Percentiles rank a stretch among this genome's conserved stretches.
Evolutionary conservation across 2,888 invertebrate genomes (phyloP).

Genomic region (Phasia obesa): DNA sequence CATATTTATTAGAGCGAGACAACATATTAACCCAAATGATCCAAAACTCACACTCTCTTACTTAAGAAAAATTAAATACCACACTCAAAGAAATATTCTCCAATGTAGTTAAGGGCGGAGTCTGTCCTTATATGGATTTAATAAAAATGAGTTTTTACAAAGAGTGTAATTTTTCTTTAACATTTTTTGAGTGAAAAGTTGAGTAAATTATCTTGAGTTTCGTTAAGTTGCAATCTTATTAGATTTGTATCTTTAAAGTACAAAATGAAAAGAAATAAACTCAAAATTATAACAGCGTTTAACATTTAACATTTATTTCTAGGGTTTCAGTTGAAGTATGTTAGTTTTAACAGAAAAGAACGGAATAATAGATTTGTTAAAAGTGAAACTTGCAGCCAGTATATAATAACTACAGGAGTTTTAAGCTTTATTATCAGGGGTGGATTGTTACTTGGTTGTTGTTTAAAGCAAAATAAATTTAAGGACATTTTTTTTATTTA

Average conservation of each 20-base stretch:
- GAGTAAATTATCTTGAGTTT: slow-evolving; percentile 27
- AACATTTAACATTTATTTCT: slow-evolving; percentile 17
- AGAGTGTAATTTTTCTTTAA: not conserved
- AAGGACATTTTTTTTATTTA: too few relatives aligned
- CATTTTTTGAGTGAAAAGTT: not conserved
- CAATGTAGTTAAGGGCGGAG: slow-evolving; percentile 46
- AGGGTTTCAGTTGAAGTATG: not conserved
- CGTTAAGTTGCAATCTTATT: slow-evolving; percentile 62
- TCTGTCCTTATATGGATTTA: slow-evolving; percentile 43
- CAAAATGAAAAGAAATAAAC: not conserved
- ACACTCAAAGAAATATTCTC: slow-evolving; percentile 36
- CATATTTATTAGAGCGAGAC: slow-evolving; percentile 70
- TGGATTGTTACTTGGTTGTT: not conserved
- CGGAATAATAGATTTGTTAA: slow-evolving; percentile 6
- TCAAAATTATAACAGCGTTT: slow-evolving; percentile 8
- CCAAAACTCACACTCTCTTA: slow-evolving; percentile 23
- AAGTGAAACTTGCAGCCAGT: slow-evolving; percentile 53
- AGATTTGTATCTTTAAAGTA: slow-evolving; percentile 18
- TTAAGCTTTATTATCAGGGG: slow-evolving; percentile 28
- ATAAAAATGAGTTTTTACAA: not conserved
- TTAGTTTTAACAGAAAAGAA: slow-evolving; percentile 21
- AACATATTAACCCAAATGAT: slow-evolving; percentile 56
- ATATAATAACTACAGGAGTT: slow-evolving; percentile 31
- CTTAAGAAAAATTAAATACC: not conserved
- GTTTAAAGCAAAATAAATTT: too few relatives aligned